Conservation (phyloP, 2,888 invertebrate genomes). For the Atrina japonica region DNA sequence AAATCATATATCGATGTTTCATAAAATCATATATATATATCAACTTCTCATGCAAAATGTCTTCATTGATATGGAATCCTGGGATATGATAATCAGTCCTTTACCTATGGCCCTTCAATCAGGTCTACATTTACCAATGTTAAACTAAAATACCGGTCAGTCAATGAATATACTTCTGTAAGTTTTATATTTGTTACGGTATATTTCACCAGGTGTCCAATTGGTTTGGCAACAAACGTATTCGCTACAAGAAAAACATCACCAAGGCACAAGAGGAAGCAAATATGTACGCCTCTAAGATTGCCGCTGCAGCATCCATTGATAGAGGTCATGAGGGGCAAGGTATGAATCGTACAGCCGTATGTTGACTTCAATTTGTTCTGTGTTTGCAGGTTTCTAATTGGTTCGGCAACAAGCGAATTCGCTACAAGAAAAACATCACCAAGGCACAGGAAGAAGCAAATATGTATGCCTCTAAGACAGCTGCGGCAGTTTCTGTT, state of each 20-base stretch:
- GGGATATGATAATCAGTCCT: too few relatives aligned
- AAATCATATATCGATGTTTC: too few relatives aligned
- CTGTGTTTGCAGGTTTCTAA: constrained; percentile 90
- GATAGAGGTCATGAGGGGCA: constrained; percentile 23
- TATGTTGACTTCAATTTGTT: too few relatives aligned
- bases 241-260: constrained; percentile 99
- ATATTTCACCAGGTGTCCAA: constrained; percentile 90
- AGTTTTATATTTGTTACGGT: too few relatives aligned
- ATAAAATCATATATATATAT: too few relatives aligned
- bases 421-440: constrained; percentile 99
- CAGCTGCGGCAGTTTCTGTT: constrained; percentile 81
- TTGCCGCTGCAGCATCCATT: constrained; percentile 80
- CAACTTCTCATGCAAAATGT: too few relatives aligned
- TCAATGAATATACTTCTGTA: too few relatives aligned
- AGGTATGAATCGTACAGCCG: constrained; percentile 22
- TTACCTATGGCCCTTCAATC: too few relatives aligned
- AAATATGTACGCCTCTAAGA: constrained; percentile 98
- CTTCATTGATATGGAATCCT: too few relatives aligned
- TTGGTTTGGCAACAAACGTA: constrained; percentile 99
- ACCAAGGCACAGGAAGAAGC: constrained; percentile 99
- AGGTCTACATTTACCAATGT: too few relatives aligned
- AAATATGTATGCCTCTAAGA: constrained; percentile 98
- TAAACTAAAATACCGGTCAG: too few relatives aligned
- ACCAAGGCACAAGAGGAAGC: constrained; percentile 99
- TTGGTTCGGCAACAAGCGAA: constrained; percentile 99